A percentile compares a stretch with the other conserved stretches of the same genome.
phyloP scores from a whole-genome alignment of 2,797 vertebrate genomes.

The Zalophus californianus region DNA sequence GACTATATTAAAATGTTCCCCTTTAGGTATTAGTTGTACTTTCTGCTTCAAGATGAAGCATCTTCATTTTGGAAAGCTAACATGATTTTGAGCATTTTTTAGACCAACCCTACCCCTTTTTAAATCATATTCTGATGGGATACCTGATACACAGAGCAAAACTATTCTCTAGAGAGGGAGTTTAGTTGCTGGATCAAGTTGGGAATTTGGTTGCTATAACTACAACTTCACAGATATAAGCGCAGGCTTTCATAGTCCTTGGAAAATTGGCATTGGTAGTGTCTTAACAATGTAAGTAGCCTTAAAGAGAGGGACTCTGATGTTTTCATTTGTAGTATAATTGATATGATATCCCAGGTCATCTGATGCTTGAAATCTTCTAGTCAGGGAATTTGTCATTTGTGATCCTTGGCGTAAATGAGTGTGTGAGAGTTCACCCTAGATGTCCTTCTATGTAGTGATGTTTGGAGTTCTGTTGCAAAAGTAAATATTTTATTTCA shows the following conservation, averaged over 20 bases:
- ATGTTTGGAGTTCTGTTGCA: constrained; percentile 46
- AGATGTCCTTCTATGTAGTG: background rate
- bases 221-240: constrained; percentile 52
- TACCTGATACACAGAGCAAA: background rate
- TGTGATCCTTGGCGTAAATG: background rate
- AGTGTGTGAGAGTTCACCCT: background rate
- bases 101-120: background rate
- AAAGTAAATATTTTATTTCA: constrained; percentile 34
- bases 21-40: background rate
- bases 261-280: constrained; percentile 4
- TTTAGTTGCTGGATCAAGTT: constrained; percentile 66
- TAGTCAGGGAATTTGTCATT: background rate
- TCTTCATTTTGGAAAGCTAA: background rate
- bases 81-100: background rate
- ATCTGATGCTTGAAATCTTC: background rate
- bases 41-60: background rate
- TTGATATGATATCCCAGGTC: background rate
- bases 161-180: background rate
- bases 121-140: constrained; percentile 35
- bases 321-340: background rate
- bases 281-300: constrained; percentile 54
- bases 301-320: background rate
- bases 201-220: constrained; percentile 73
- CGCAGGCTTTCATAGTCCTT: background rate
- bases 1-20: background rate